Conservation (phyloP, 2,888 invertebrate genomes). For the Chelonus formosanus region DNA sequence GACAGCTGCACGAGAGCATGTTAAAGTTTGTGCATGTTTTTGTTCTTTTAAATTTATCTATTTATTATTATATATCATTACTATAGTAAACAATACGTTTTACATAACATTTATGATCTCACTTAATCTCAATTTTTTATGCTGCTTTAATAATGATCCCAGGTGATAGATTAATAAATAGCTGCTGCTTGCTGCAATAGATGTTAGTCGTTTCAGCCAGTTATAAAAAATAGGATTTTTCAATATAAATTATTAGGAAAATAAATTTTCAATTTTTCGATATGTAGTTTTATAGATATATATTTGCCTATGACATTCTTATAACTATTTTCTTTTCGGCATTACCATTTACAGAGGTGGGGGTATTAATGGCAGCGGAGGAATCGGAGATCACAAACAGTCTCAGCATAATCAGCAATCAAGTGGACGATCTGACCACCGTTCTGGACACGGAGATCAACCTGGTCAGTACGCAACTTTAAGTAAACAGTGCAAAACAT, state of each 20-base stretch:
- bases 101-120: too few relatives aligned
- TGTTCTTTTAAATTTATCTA: constrained; percentile 46
- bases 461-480: constrained; percentile 88
- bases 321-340: constrained; percentile 54
- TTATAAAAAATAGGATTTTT: constrained; percentile 14
- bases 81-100: constrained; percentile 17
- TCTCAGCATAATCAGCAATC: constrained; percentile 67
- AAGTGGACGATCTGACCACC: constrained; percentile 66
- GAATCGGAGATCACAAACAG: constrained; percentile 62
- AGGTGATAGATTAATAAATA: constrained; percentile 15
- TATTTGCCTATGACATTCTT: constrained; percentile 50
- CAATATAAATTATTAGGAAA: not conserved
- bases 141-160: constrained; percentile 18
- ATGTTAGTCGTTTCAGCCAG: constrained; percentile 19
- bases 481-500: constrained; percentile 95
- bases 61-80: constrained; percentile 35
- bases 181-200: constrained; percentile 31
- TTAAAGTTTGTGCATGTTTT: constrained; percentile 67
- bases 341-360: constrained; percentile 64
- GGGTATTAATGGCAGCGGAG: constrained; percentile 63
- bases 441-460: constrained; percentile 65
- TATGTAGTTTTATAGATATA: not conserved
- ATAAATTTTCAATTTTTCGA: constrained; percentile 3
- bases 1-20: constrained; percentile 66
- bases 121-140: not conserved